These are phyloP conservation scores for Eulimnadia texana DNA, from an alignment of 1,140 invertebrate genomes.

Conservation along the genomic window DNA sequence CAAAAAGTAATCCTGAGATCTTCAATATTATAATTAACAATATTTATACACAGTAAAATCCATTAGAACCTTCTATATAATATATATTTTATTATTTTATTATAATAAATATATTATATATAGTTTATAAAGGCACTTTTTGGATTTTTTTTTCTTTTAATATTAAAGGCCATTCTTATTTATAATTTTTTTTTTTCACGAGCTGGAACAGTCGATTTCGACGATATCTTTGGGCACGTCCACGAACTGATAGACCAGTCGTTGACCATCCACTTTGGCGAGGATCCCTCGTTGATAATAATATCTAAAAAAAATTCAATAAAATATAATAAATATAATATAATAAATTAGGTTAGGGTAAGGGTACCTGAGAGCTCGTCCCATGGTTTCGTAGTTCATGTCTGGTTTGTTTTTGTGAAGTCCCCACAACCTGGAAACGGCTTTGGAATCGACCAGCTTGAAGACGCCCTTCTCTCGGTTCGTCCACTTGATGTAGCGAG, in stretches of 20 bases:
- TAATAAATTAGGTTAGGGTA: slow-evolving; percentile 12
- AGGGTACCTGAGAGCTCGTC: slow-evolving; percentile 68
- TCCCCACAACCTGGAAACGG: slow-evolving; percentile 94
- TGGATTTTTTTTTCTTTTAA: too few species aligned
- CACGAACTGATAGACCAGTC: slow-evolving; percentile 97
- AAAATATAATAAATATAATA: slow-evolving; percentile 10
- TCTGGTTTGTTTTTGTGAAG: slow-evolving; percentile 99
- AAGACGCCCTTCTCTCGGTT: slow-evolving; percentile 95
- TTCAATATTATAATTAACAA: too few species aligned
- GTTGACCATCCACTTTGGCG: slow-evolving; percentile 97
- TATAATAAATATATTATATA: too few species aligned
- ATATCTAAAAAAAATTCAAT: slow-evolving; percentile 45
- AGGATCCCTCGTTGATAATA: slow-evolving; percentile 98
- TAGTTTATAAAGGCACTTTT: too few species aligned
- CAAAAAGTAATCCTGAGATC: too few species aligned
- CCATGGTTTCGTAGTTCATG: slow-evolving; percentile 99
- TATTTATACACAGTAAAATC: too few species aligned
- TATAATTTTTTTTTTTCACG: slow-evolving; percentile 36
- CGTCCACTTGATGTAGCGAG: slow-evolving; percentile 98
- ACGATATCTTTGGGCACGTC: slow-evolving; percentile 97
- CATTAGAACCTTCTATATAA: too few species aligned
- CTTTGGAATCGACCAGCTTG: slow-evolving; percentile 97
- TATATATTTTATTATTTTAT: too few species aligned
- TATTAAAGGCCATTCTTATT: neutral
- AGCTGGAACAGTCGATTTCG: slow-evolving; percentile 88